phyloP scores from a whole-genome alignment of 2,888 invertebrate species.

The Stenodera caucasica region DNA sequence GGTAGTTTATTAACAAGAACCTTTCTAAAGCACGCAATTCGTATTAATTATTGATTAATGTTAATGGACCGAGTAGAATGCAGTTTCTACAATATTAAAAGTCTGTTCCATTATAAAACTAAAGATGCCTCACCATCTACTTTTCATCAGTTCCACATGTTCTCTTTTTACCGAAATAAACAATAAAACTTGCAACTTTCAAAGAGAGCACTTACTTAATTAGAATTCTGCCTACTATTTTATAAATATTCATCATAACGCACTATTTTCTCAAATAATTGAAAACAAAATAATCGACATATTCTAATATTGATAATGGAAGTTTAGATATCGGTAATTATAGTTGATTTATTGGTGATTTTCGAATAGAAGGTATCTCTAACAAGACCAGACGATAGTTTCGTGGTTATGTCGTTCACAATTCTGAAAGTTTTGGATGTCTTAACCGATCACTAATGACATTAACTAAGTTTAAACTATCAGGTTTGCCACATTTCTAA shows the following conservation, averaged over 20 bases:
- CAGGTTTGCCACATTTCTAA: conserved; percentile 7
- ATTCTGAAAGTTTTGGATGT: neutral
- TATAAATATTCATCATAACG: neutral
- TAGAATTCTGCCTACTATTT: neutral
- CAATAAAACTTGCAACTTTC: neutral
- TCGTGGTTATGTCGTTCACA: neutral
- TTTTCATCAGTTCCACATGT: neutral
- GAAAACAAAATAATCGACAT: too few relatives aligned
- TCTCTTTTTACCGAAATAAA: neutral
- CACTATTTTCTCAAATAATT: neutral
- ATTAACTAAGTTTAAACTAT: conserved; percentile 8
- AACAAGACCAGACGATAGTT: neutral
- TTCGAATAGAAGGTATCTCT: too few relatives aligned
- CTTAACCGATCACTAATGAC: conserved; percentile 9
- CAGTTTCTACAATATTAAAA: conserved; percentile 39
- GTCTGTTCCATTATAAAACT: conserved; percentile 37
- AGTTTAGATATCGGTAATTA: too few relatives aligned
- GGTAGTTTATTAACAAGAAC: conserved; percentile 39
- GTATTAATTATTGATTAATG: conserved; percentile 46
- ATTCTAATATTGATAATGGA: too few relatives aligned
- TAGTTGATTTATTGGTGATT: too few relatives aligned
- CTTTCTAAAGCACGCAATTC: conserved; percentile 39
- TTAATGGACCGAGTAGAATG: conserved; percentile 40
- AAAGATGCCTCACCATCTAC: conserved; percentile 27
- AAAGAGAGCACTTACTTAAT: neutral